Evolutionary conservation across 2,113 vertebrate genomes (phyloP), one percentile per base, ranked within the genome.

Genomic region (Synchiropus splendidus): DNA sequence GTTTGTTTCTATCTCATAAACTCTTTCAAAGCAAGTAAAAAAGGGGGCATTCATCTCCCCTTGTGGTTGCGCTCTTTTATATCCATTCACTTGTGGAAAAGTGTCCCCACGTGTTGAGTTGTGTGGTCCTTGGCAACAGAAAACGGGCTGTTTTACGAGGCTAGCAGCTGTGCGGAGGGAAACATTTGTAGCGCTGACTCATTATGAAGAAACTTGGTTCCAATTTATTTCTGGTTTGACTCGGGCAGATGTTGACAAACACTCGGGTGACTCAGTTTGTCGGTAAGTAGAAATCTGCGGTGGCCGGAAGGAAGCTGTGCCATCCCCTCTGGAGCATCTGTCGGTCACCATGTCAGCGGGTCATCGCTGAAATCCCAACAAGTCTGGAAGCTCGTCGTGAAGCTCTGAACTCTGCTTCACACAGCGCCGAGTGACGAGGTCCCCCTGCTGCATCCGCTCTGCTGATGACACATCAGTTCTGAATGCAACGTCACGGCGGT

Each of bases 321-420:
- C 21, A 4, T 27, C 21, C 21, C 21, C 4, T n/a, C n/a, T n/a
- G n/a, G 48, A 78, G 67, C 76, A 82, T 80, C 80, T 84, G 78
- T 62, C 59, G 47, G 58, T 57, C 52, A 49, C 42, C n/a, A 18
- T 72, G 62, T 68, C 52, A 59, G 49, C 55, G 63, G 53, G 58
- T 74, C 50, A 72, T 67, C 64, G 65, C 51, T 40, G 49, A 74
- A 73, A 74, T 51, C 40, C 64, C 43, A 47, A 62, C 40, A 27
- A 27, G 45, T 74, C 75, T 79, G 60, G 60, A 75, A 61, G 61
- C 64, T 61, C 44, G 59, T 33, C 16, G 68, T 62, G 52, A 75
- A 53, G 48, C 46, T 58, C 52, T 71, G 72, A 73, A 71, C 64
- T 31, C 42, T 6, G 31, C 64, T 46, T 43, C 35, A 11, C 27